These are phyloP conservation scores for Parnassius orleans DNA, from an alignment of 2,888 invertebrate genomes.

Conservation along the genomic window DNA sequence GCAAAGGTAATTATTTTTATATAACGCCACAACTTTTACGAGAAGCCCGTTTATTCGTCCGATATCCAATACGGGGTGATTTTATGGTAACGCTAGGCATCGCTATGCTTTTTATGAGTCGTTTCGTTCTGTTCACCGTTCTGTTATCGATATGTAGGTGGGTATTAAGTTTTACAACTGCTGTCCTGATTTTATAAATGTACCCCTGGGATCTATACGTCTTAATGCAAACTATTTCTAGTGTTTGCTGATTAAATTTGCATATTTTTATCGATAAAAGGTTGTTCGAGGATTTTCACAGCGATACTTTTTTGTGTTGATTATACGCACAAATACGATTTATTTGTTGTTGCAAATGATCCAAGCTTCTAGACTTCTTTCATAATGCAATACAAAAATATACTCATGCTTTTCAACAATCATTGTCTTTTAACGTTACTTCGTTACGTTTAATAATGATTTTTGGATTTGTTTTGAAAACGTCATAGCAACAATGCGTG, in stretches of 20 bases:
- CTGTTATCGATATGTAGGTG: slow-evolving; percentile 52
- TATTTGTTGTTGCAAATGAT: too few species aligned
- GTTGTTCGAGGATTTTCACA: too few species aligned
- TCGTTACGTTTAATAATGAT: too few species aligned
- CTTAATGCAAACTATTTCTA: slow-evolving; percentile 1
- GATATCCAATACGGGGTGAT: slow-evolving; percentile 52
- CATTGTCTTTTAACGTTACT: too few species aligned
- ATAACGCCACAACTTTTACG: slow-evolving; percentile 44
- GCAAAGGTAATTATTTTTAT: slow-evolving; percentile 43
- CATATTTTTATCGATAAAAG: too few species aligned
- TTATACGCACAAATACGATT: too few species aligned
- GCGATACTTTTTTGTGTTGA: too few species aligned
- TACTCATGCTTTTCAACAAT: too few species aligned
- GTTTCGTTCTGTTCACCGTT: slow-evolving; percentile 47
- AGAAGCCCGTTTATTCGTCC: slow-evolving; percentile 45
- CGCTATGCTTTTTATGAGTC: slow-evolving; percentile 49
- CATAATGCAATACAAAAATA: too few species aligned
- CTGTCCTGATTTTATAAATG: slow-evolving; percentile 47
- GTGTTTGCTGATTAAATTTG: too few species aligned
- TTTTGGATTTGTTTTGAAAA: neutral
- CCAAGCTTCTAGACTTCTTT: too few species aligned
- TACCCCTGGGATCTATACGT: slow-evolving; percentile 32
- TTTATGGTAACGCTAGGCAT: slow-evolving; percentile 53
- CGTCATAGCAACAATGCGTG: slow-evolving; percentile 14
- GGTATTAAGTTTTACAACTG: slow-evolving; percentile 55